Evolutionary conservation across 2,797 vertebrate genomes (phyloP).

Genomic region (Dipus sagitta): DNA sequence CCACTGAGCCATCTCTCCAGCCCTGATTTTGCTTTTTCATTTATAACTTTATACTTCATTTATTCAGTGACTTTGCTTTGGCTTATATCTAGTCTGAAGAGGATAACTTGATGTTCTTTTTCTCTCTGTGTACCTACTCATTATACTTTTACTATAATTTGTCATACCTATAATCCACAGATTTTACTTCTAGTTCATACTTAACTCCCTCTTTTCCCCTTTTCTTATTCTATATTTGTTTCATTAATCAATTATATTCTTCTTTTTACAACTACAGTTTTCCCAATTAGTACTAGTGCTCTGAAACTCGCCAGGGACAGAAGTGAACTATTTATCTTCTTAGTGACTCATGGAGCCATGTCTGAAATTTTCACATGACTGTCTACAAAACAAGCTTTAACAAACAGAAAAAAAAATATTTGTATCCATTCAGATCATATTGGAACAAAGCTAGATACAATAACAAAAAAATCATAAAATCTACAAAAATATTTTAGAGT

Average conservation of each 20-base stretch:
- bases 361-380: not conserved
- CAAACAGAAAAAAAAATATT: not conserved
- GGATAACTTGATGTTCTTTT: not conserved
- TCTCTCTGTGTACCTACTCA: no score
- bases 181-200: not conserved
- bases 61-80: no score
- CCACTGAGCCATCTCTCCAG: no score
- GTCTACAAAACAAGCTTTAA: not conserved
- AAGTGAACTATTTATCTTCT: not conserved
- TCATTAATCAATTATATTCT: not conserved
- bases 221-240: not conserved
- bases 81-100: not conserved
- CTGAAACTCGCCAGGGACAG: no score
- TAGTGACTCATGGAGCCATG: not conserved
- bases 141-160: not conserved
- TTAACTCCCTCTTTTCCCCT: not conserved
- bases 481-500: not conserved
- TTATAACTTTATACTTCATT: not conserved
- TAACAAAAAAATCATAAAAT: not conserved
- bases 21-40: not conserved
- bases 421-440: not conserved
- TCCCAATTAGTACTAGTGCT: not conserved
- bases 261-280: not conserved
- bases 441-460: not conserved
- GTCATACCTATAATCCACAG: not conserved